Evolutionary conservation across 2,113 vertebrate species (phyloP).

Genomic region (Cryptoleucopteryx plumbea): DNA sequence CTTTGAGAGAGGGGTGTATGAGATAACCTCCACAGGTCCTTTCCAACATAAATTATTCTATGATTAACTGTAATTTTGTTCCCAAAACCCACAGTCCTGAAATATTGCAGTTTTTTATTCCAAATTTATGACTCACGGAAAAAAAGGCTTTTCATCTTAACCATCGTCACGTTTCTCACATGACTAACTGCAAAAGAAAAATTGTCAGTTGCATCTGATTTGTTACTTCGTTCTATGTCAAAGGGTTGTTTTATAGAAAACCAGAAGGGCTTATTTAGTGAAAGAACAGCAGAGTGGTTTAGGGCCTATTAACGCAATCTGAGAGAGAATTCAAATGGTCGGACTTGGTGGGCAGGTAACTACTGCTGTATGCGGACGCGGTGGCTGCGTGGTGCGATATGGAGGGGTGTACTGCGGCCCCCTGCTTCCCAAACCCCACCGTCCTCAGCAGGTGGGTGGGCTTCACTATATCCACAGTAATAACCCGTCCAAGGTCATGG

Average conservation of each 20-base stretch:
- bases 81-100: background rate
- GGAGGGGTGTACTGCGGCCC: background rate
- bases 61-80: constrained; percentile 33
- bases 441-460: background rate
- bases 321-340: background rate
- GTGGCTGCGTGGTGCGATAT: rapidly evolving
- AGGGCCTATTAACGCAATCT: background rate
- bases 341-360: background rate
- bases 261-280: background rate
- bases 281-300: background rate
- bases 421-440: rapidly evolving
- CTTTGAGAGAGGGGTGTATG: background rate
- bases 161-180: background rate
- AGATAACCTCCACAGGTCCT: background rate
- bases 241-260: background rate
- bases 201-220: background rate
- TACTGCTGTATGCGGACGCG: rapidly evolving
- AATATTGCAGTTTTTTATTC: constrained; percentile 23
- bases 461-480: background rate
- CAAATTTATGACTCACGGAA: constrained; percentile 34
- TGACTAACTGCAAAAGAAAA: background rate
- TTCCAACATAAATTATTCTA: background rate
- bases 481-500: background rate
- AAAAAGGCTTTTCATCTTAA: constrained; percentile 12
- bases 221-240: background rate